These are phyloP conservation scores for Bryconaethiops microstoma DNA, from an alignment of 2,797 vertebrate genomes.

Conservation along the genomic window DNA sequence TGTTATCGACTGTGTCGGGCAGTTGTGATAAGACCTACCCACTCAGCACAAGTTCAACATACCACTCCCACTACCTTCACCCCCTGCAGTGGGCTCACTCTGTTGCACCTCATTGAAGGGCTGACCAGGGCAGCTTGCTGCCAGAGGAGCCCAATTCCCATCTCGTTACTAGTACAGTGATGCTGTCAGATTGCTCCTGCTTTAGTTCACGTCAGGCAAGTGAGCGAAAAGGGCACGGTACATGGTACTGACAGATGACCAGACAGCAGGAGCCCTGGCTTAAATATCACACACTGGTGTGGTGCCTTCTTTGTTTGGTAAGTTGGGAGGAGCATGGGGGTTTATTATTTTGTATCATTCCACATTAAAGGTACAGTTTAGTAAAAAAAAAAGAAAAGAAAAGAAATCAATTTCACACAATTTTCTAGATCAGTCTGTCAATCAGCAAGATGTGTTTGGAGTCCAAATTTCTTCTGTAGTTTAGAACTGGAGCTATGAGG, in stretches of 20 bases:
- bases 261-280: slow-evolving; percentile 59
- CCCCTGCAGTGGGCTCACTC: slow-evolving; percentile 55
- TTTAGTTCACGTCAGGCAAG: slow-evolving; percentile 46
- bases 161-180: slow-evolving; percentile 49
- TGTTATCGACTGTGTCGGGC: slow-evolving; percentile 53
- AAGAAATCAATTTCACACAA: no score
- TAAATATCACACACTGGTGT: slow-evolving; percentile 44
- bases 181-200: slow-evolving; percentile 56
- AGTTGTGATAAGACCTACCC: slow-evolving; percentile 44
- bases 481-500: no score
- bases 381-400: no score
- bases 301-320: slow-evolving; percentile 23
- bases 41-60: slow-evolving; percentile 49
- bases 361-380: background rate
- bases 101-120: slow-evolving; percentile 64
- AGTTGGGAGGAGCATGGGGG: background rate
- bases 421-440: no score
- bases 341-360: background rate
- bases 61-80: background rate
- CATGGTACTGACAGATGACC: slow-evolving; percentile 58
- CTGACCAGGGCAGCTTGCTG: slow-evolving; percentile 66
- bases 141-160: slow-evolving; percentile 64
- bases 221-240: slow-evolving; percentile 57
- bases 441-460: no score
- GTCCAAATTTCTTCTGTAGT: no score